These are phyloP conservation scores for Opisthograptis luteolata DNA, from an alignment of 2,888 invertebrate species.

Conservation along the genomic window DNA sequence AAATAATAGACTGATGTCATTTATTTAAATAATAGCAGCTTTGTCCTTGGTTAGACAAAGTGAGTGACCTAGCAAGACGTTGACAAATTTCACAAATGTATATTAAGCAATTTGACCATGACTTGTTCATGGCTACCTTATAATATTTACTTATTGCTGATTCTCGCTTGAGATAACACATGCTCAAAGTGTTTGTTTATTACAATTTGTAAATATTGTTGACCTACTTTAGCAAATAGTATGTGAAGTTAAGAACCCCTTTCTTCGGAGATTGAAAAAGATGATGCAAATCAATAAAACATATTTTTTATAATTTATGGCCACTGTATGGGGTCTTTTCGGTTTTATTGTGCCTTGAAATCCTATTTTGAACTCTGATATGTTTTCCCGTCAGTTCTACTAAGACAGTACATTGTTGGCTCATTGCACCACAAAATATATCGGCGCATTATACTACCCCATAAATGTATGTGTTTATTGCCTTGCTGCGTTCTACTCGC, in stretches of 20 bases:
- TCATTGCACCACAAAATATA: no score
- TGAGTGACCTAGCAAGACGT: slow-evolving; percentile 37
- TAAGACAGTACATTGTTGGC: no score
- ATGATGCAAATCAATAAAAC: no score
- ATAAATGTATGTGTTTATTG: neutral
- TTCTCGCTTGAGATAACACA: neutral
- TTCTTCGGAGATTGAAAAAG: no score
- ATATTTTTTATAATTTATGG: no score
- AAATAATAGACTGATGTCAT: slow-evolving; percentile 32
- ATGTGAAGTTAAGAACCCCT: no score
- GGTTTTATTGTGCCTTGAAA: no score
- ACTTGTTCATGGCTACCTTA: slow-evolving; percentile 21
- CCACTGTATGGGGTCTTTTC: no score
- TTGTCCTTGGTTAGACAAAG: slow-evolving; percentile 42
- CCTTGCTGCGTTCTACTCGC: slow-evolving; percentile 2
- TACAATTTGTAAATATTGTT: neutral
- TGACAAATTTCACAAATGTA: slow-evolving; percentile 47
- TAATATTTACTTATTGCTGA: neutral
- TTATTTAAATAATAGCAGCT: slow-evolving; percentile 31
- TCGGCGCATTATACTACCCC: neutral
- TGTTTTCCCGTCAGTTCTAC: no score
- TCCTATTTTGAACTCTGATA: no score
- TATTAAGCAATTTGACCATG: slow-evolving; percentile 39
- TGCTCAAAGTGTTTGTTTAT: neutral
- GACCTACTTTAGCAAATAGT: neutral